Evolutionary conservation across 2,113 vertebrate genomes (phyloP).

Genomic region (Tetrao urogallus): DNA sequence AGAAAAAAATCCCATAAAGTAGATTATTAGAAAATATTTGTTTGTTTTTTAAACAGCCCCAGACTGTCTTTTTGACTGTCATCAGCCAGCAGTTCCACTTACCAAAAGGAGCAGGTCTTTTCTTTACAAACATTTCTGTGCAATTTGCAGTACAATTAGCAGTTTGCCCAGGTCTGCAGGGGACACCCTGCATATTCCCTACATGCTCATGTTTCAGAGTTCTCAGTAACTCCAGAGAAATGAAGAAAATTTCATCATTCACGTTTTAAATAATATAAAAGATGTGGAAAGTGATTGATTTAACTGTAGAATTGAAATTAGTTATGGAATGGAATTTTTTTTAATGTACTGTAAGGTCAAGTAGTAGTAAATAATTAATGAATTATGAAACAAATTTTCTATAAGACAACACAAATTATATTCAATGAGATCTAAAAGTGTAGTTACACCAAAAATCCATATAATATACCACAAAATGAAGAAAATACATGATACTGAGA

Average conservation of each 20-base stretch:
- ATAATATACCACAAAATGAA: constrained; percentile 22
- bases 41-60: not conserved
- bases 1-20: accelerated
- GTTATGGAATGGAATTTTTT: constrained; percentile 35
- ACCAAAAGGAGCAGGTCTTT: not conserved
- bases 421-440: constrained; percentile 25
- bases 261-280: constrained; percentile 61
- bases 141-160: accelerated
- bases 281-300: constrained; percentile 55
- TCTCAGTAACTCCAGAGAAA: not conserved
- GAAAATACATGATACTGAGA: not conserved
- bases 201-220: not conserved
- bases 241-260: constrained; percentile 31
- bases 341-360: constrained; percentile 56
- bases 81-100: not conserved
- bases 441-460: constrained; percentile 47
- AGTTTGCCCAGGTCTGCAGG: not conserved
- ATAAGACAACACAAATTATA: constrained; percentile 50
- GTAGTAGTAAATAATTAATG: constrained; percentile 70
- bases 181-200: not conserved
- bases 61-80: not conserved
- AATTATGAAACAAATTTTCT: constrained; percentile 67
- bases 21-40: not conserved
- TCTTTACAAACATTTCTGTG: not conserved
- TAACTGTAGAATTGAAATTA: constrained; percentile 51